Base-by-base conservation (phyloP, 2,797 vertebrate species). In the Tolypeutes matacus region DNA sequence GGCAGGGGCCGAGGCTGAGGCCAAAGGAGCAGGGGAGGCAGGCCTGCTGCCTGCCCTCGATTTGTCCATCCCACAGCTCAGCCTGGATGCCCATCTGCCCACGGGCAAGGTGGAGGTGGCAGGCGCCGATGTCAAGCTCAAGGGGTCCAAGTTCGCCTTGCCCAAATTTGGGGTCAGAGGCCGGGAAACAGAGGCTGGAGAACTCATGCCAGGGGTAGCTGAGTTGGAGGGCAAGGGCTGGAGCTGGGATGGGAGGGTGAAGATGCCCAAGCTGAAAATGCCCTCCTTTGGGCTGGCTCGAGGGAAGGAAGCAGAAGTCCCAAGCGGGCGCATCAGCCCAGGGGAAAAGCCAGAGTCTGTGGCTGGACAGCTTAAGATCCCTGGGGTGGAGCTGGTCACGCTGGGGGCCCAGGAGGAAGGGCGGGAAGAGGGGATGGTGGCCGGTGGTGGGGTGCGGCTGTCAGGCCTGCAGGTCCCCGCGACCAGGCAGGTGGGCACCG, bases 41-140 rank as follows among this genome's bases (percentile, higher is more conserved):
- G 97, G 97, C 39, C 96, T 98, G 97, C 95, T 98, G 82, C 98
- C 99, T 0, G 98, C 98, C 76, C 98, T 99, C 58, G 98, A 99
- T 75, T 98, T 99, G 65, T 98, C 98, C 53, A 98, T 98, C 81
- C 99, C 99, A 1, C 99, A 98, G 70, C 97, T 99, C 86, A 98
- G 98, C 88, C 97, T 99, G 72, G 98, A 99, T 60, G 98, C 99
- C 96, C 98, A 97, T 36, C 94, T 98, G 49, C 96, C 98, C 72
- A 98, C 98, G 75, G 97, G 96, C 89, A 98, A 98, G 98, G 91
- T 49, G 69, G 98, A 98, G 21, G 97, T 97, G 72, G 93, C 94
- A 69, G 98, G 98, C 3, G 98, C 98, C 0, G 98, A 98, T 27
- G 51, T 98, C 49, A 98, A 98, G 93, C 82, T 99, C 53, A 99